Evolutionary conservation across 2,888 invertebrate genomes (phyloP).

Genomic region (Capitulum mitella): DNA sequence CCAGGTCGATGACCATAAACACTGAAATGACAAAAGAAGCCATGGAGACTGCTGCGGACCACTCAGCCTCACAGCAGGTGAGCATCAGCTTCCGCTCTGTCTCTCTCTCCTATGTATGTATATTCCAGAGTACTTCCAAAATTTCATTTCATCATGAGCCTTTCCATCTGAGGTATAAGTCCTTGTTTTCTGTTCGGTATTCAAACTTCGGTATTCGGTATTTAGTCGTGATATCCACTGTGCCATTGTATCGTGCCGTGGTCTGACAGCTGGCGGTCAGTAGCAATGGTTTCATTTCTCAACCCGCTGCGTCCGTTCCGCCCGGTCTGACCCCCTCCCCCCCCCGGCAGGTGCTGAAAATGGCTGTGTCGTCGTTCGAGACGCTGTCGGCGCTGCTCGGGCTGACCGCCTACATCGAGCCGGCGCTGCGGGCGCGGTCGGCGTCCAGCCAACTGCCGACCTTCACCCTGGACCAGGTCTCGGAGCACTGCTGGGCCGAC

Average conservation of each 20-base stretch:
- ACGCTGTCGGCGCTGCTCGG: slow-evolving; percentile 21
- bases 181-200: too few species aligned
- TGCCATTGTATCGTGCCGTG: not conserved
- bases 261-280: too few species aligned
- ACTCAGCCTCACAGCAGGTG: not conserved
- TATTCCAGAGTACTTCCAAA: too few species aligned
- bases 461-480: slow-evolving; percentile 58
- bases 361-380: slow-evolving; percentile 22
- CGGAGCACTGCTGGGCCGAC: slow-evolving; percentile 60
- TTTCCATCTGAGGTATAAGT: too few species aligned
- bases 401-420: slow-evolving; percentile 28
- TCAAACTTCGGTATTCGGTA: too few species aligned
- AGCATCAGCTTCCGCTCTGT: too few species aligned
- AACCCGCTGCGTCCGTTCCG: too few species aligned
- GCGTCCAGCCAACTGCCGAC: slow-evolving; percentile 36
- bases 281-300: too few species aligned
- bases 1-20: not conserved
- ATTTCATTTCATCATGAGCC: too few species aligned
- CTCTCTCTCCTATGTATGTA: too few species aligned
- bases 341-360: not conserved
- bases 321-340: not conserved
- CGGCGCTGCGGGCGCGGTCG: slow-evolving; percentile 34
- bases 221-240: not conserved
- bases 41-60: not conserved
- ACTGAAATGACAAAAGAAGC: not conserved